Conservation (phyloP, 2,888 invertebrate species). For the Hirtodrosophila cameraria region DNA sequence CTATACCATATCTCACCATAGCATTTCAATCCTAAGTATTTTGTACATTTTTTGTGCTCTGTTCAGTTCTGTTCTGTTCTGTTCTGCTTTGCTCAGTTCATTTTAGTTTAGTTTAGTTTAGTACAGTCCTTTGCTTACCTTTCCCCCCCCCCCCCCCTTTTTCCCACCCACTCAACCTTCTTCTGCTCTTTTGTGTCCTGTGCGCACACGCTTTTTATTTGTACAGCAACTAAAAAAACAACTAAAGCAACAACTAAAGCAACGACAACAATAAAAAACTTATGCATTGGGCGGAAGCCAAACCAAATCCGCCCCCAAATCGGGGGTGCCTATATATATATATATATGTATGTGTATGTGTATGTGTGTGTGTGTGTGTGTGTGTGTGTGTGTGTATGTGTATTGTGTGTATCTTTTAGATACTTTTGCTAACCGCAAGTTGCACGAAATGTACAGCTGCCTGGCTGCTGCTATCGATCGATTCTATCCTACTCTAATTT, state of each 20-base stretch:
- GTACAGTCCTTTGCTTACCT: background rate
- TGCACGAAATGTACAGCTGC: conserved; percentile 63
- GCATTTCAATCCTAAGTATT: too few relatives aligned
- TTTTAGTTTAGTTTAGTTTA: conserved; percentile 3
- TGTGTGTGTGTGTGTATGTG: conserved; percentile 11
- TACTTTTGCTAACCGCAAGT: conserved; percentile 59
- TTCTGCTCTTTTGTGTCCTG: conserved; percentile 46
- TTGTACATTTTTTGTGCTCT: background rate
- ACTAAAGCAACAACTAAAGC: conserved; percentile 9
- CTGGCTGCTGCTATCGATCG: conserved; percentile 71
- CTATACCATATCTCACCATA: too few relatives aligned
- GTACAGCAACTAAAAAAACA: conserved; percentile 25
- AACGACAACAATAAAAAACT: conserved; percentile 32
- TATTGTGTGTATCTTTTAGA: conserved; percentile 61
- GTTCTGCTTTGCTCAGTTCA: background rate
- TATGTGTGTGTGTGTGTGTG: conserved; percentile 7
- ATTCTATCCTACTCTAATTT: background rate
- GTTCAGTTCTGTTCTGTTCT: background rate
- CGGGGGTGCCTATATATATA: background rate
- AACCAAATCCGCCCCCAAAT: conserved; percentile 33
- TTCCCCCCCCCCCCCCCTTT: background rate
- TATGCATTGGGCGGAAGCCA: conserved; percentile 53
- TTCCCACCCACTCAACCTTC: background rate
- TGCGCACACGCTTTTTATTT: conserved; percentile 60
- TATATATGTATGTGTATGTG: conserved; percentile 5